A percentile compares a stretch with the other conserved stretches of the same genome.
These are phyloP conservation scores for Callopanchax toddi DNA, from an alignment of 2,113 vertebrate genomes.

Conservation along the genomic window DNA sequence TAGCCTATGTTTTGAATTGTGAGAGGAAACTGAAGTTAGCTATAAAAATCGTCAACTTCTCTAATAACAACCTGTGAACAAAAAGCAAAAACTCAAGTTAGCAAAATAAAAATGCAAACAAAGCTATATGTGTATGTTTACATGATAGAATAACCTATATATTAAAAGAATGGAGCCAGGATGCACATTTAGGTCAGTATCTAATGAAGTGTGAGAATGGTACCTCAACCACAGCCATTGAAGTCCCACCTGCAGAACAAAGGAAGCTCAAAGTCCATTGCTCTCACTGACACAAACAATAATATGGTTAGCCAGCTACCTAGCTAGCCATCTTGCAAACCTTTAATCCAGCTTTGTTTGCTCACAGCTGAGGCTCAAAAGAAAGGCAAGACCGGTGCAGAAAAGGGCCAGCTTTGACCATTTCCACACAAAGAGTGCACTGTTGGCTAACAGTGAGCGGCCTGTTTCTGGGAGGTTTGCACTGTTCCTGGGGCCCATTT, in stretches of 20 bases:
- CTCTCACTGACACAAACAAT: slow-evolving; percentile 62
- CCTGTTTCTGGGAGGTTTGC: slow-evolving; percentile 80
- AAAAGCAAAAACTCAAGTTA: too few relatives aligned
- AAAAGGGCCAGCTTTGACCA: slow-evolving; percentile 79
- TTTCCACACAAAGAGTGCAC: slow-evolving; percentile 84
- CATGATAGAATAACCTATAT: background rate
- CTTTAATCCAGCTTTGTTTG: slow-evolving; percentile 76
- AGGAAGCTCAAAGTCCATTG: slow-evolving; percentile 58
- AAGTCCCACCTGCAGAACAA: slow-evolving; percentile 66
- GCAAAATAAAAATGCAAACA: too few relatives aligned
- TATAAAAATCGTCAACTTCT: too few relatives aligned
- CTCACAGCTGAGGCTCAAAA: slow-evolving; percentile 72
- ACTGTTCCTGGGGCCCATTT: slow-evolving; percentile 84
- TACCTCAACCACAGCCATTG: slow-evolving; percentile 54
- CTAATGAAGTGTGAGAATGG: background rate
- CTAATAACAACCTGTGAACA: too few relatives aligned
- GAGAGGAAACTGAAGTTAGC: too few relatives aligned
- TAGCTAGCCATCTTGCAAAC: slow-evolving; percentile 64
- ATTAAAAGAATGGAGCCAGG: background rate
- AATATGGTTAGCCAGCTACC: slow-evolving; percentile 62
- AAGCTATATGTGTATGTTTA: too few relatives aligned
- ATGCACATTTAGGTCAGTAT: background rate
- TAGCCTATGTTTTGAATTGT: too few relatives aligned
- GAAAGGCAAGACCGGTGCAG: slow-evolving; percentile 73
- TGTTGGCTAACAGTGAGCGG: slow-evolving; percentile 87